Evolutionary conservation across 2,888 invertebrate genomes (phyloP), one percentile per base, ranked within the genome.

Genomic region (Hyalella azteca): DNA sequence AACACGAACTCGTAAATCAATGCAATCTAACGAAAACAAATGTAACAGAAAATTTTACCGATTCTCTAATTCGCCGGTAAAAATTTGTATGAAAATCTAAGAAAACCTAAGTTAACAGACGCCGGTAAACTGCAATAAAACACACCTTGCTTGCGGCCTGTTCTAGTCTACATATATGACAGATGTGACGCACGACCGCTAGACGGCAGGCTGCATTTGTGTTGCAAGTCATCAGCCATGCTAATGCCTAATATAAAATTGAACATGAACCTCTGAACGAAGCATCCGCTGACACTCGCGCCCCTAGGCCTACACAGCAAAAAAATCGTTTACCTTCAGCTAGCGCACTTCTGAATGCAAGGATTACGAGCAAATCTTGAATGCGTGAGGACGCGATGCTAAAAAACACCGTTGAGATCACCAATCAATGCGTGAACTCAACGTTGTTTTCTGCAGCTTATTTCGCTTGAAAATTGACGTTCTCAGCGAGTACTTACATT

Each of bases 161-260:
- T n/a, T n/a, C n/a, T n/a, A n/a, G n/a, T n/a, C n/a, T n/a, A n/a
- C n/a, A n/a, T n/a, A n/a, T n/a, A n/a, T n/a, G n/a, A n/a, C n/a
- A n/a, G n/a, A n/a, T n/a, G n/a, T n/a, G n/a, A n/a, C n/a, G n/a
- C n/a, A n/a, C n/a, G n/a, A n/a, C n/a, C 26, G 22, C 4, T 26
- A 29, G 9, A 49, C 22, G 15, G 66, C 26, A 22, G 36, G 7
- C 11, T 32, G 66, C 36, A 19, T 32, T 66, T 2, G 19, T 36
- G 66, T 36, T 36, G 66, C 66, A 66, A 29, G 36, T 32, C 29
- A 36, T 66, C 36, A 66, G 66, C 66, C 2, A 66, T 66, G 66
- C 36, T 66, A 66, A 66, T 66, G 36, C 66, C 66, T 66, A 5
- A 66, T 66, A 36, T 36, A 66, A 66, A 66, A 66, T 66, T 22